These are phyloP conservation scores for Luscinia luscinia DNA, from an alignment of 2,797 vertebrate species.

Conservation along the genomic window DNA sequence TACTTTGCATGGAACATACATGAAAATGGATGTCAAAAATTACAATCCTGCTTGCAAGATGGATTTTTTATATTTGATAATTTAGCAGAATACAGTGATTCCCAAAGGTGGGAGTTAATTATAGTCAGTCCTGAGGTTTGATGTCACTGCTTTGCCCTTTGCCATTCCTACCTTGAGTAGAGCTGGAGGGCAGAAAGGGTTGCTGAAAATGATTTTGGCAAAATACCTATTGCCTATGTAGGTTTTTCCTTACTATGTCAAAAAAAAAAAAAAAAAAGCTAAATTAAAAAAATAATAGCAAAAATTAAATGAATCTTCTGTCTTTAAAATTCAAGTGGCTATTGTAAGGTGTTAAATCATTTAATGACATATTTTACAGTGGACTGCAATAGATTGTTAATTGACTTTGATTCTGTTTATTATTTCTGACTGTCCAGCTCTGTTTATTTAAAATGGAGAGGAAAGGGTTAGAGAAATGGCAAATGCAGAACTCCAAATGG, in stretches of 20 bases:
- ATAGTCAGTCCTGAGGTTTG: background rate
- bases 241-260: background rate
- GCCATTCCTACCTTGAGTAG: background rate
- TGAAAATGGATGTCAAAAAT: background rate
- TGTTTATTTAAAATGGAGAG: conserved; percentile 16
- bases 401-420: conserved; percentile 19
- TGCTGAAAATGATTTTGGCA: background rate
- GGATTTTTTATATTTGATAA: background rate
- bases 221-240: background rate
- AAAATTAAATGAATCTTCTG: background rate
- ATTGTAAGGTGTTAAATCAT: conserved; percentile 3
- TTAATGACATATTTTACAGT: background rate
- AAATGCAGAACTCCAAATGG: background rate
- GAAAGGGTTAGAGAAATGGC: background rate
- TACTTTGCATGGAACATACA: background rate
- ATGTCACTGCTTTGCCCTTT: background rate
- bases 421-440: background rate
- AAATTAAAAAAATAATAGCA: background rate
- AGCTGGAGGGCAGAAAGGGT: background rate
- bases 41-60: background rate
- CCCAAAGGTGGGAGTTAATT: background rate
- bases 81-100: background rate
- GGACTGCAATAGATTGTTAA: conserved; percentile 4
- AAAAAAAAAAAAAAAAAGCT: background rate
- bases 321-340: background rate